Conservation (phyloP, 2,888 invertebrate species). For the Diaprepes abbreviatus region DNA sequence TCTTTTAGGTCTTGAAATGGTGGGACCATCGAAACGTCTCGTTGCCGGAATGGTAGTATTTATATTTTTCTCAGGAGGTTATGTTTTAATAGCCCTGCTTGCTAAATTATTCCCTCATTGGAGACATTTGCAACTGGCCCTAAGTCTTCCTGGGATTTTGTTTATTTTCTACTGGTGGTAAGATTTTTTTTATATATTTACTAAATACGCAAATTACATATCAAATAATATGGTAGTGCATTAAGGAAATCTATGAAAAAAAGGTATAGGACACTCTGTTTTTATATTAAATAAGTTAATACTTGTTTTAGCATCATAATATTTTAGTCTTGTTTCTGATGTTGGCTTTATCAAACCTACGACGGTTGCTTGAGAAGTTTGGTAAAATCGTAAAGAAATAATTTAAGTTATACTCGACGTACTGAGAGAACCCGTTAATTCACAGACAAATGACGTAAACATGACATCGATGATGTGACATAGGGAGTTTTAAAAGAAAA, state of each 20-base stretch:
- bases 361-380: too few species aligned
- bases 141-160: conserved; percentile 43
- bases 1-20: conserved; percentile 47
- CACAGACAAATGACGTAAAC: too few species aligned
- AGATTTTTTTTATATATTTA: conserved; percentile 3
- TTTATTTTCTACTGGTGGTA: conserved; percentile 51
- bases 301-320: too few species aligned
- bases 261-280: too few species aligned
- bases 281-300: too few species aligned
- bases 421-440: too few species aligned
- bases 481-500: too few species aligned
- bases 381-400: too few species aligned
- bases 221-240: conserved; percentile 15
- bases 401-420: too few species aligned
- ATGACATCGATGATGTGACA: too few species aligned
- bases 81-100: conserved; percentile 42
- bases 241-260: neutral
- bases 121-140: conserved; percentile 47
- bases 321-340: too few species aligned
- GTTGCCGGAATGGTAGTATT: conserved; percentile 47
- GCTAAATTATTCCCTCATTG: conserved; percentile 43
- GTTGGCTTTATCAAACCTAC: too few species aligned
- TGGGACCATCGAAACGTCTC: conserved; percentile 46
- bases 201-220: conserved; percentile 4
- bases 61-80: conserved; percentile 50